Evolutionary conservation across 2,113 vertebrate species (phyloP).

Genomic region (Calidris pugnax): DNA sequence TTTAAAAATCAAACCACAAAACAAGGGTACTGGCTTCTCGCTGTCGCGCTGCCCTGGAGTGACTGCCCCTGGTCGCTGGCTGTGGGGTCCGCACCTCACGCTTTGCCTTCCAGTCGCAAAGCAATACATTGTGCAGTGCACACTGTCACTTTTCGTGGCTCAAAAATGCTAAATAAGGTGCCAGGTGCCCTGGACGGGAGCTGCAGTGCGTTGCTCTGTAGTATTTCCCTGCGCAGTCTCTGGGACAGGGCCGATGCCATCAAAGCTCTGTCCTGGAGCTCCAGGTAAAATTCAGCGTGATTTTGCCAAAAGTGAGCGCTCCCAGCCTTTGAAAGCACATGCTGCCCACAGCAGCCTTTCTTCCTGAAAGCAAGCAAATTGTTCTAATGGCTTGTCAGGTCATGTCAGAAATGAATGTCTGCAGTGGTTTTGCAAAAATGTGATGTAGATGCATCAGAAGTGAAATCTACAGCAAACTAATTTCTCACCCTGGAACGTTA

Average conservation of each 20-base stretch:
- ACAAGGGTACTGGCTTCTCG: too few species aligned
- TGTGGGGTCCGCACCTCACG: accelerated
- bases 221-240: neutral
- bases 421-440: neutral
- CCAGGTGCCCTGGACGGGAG: accelerated
- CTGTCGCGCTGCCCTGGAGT: accelerated
- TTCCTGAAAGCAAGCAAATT: too few species aligned
- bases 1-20: neutral
- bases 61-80: neutral
- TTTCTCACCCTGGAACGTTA: neutral
- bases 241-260: neutral
- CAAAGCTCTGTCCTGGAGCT: neutral
- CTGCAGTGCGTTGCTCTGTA: accelerated
- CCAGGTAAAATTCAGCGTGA: neutral
- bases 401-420: neutral
- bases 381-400: neutral
- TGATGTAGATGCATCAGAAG: neutral
- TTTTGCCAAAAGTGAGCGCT: neutral
- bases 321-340: neutral
- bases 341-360: neutral
- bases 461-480: neutral
- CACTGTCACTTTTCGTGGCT: neutral
- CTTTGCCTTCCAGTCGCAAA: neutral
- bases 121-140: accelerated
- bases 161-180: accelerated